A percentile compares a stretch with the other conserved stretches of the same genome.
phyloP scores from a whole-genome alignment of 2,888 invertebrate species.

The Megastigmus dorsalis region DNA sequence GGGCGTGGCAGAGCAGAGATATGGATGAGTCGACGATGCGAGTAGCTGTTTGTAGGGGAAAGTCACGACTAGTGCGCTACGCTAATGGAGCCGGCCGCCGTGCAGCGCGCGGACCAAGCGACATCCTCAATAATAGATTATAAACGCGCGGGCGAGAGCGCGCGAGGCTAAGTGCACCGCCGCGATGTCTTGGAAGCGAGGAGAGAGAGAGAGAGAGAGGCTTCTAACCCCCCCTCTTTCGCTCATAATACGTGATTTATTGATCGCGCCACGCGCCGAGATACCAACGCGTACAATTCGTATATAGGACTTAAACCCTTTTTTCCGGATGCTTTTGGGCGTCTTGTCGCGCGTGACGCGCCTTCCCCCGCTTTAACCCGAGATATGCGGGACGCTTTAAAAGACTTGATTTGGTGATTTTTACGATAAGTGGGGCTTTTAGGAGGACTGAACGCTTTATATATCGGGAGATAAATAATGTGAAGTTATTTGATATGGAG shows the following conservation, averaged over 20 bases:
- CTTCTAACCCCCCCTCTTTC: conserved; percentile 53
- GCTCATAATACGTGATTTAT: conserved; percentile 66
- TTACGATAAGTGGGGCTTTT: too few relatives aligned
- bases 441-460: too few relatives aligned
- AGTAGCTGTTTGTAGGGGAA: neutral
- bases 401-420: too few relatives aligned
- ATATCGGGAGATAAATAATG: too few relatives aligned
- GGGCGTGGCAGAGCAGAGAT: neutral
- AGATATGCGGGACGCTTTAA: too few relatives aligned
- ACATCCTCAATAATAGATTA: conserved; percentile 73
- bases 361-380: too few relatives aligned
- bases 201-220: too few relatives aligned
- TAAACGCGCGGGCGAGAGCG: conserved; percentile 65
- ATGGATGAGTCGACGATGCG: neutral
- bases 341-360: too few relatives aligned
- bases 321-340: too few relatives aligned
- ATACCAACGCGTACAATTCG: too few relatives aligned
- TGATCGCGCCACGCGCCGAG: conserved; percentile 65
- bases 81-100: conserved; percentile 63
- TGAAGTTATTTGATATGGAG: too few relatives aligned
- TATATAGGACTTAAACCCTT: too few relatives aligned
- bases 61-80: conserved; percentile 54
- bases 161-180: conserved; percentile 67
- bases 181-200: conserved; percentile 35
- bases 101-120: conserved; percentile 61